phyloP scores from a whole-genome alignment of 2,888 invertebrate species.

The Achlya flavicornis region DNA sequence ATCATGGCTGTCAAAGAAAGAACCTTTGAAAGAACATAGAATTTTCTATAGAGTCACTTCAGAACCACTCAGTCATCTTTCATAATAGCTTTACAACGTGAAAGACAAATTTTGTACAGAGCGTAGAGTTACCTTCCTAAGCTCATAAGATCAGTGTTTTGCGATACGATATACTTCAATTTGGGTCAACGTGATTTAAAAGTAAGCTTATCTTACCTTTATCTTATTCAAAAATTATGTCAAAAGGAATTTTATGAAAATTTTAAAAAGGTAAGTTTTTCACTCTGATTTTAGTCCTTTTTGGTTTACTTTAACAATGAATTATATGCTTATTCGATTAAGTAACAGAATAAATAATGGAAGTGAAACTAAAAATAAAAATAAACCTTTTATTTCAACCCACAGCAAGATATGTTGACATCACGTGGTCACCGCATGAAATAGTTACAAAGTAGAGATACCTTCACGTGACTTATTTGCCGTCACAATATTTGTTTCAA shows the following conservation, averaged over 20 bases:
- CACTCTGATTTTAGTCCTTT: neutral
- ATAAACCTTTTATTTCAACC: no score
- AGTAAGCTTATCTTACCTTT: no score
- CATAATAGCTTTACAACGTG: slow-evolving; percentile 2
- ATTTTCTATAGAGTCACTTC: neutral
- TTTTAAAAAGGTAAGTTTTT: no score
- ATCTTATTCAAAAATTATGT: neutral
- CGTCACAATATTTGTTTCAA: neutral
- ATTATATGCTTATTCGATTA: no score
- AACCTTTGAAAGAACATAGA: neutral
- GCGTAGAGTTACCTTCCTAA: slow-evolving; percentile 3
- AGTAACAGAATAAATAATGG: no score
- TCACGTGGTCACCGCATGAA: no score
- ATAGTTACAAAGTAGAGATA: no score
- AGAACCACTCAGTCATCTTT: slow-evolving; percentile 6
- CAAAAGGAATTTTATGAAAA: neutral
- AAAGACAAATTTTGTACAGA: neutral
- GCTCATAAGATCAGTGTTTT: neutral
- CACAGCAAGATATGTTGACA: no score
- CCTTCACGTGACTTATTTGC: no score
- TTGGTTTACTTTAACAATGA: no score
- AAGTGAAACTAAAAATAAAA: no score
- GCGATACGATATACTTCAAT: neutral
- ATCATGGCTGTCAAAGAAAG: neutral
- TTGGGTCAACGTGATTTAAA: neutral